Evolutionary conservation across 2,113 vertebrate species (phyloP).

Genomic region (Kryptolebias marmoratus): DNA sequence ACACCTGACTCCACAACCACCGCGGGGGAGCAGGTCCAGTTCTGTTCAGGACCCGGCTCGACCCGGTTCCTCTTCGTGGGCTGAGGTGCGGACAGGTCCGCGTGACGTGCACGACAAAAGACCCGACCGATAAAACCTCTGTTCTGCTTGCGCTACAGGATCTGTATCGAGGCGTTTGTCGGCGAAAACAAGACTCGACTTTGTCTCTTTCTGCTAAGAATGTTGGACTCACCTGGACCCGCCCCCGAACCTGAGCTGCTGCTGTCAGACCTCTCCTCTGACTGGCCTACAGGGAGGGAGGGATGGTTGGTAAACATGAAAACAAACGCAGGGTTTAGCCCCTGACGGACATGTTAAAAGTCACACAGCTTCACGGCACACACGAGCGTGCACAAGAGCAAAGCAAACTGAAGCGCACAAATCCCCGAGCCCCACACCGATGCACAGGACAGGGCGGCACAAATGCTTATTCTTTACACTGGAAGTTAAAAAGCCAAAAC

Average conservation of each 20-base stretch:
- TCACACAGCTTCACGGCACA: conserved; percentile 38
- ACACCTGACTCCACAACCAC: not conserved
- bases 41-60: not conserved
- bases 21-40: not conserved
- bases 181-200: conserved; percentile 22
- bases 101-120: not conserved
- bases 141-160: not conserved
- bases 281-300: conserved; percentile 82
- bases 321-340: conserved; percentile 70
- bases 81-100: not conserved
- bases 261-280: conserved; percentile 84
- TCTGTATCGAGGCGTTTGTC: not conserved
- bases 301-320: conserved; percentile 78
- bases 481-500: not conserved
- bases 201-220: conserved; percentile 45
- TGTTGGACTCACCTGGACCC: conserved; percentile 83
- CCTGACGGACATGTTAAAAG: conserved; percentile 39
- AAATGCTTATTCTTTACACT: conserved; percentile 2
- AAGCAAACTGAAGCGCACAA: conserved; percentile 60
- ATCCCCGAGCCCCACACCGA: conserved; percentile 27
- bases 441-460: conserved; percentile 37
- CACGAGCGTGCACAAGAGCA: conserved; percentile 39
- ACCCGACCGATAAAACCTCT: not conserved
- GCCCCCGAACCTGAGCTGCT: conserved; percentile 80
- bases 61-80: not conserved